phyloP scores from a whole-genome alignment of 2,113 vertebrate species.

The Capreolus pygargus region DNA sequence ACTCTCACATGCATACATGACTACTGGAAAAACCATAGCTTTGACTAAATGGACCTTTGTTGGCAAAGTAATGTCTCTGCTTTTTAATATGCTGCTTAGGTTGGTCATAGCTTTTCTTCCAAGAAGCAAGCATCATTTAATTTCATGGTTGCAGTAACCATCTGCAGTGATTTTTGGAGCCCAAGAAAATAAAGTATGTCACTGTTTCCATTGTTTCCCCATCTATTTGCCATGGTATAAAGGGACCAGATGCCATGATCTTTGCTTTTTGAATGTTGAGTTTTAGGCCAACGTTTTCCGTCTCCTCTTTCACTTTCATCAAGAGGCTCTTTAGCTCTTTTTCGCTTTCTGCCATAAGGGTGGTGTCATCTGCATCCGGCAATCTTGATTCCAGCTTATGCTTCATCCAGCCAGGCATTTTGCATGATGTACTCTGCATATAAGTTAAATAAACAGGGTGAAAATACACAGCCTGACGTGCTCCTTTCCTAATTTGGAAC shows the following conservation, averaged over 20 bases:
- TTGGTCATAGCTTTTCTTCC: background rate
- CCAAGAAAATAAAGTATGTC: background rate
- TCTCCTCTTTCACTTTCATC: background rate
- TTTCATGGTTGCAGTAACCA: background rate
- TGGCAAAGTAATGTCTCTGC: background rate
- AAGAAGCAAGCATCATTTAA: background rate
- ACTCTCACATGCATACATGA: background rate
- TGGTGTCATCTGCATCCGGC: rapidly evolving
- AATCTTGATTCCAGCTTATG: background rate
- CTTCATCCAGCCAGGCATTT: background rate
- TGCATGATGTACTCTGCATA: background rate
- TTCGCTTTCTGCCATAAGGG: background rate
- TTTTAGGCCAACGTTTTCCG: background rate
- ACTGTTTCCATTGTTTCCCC: background rate
- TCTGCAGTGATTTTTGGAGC: background rate
- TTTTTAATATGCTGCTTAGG: background rate
- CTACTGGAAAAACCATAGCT: background rate
- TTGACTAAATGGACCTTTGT: background rate
- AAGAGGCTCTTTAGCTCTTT: background rate
- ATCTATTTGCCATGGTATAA: background rate
- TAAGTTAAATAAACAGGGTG: background rate
- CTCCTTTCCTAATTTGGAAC: background rate
- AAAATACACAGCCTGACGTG: background rate
- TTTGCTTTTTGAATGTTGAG: background rate
- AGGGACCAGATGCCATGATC: background rate